phyloP scores from a whole-genome alignment of 2,888 invertebrate genomes.

The Cataglyphis altisquamis region DNA sequence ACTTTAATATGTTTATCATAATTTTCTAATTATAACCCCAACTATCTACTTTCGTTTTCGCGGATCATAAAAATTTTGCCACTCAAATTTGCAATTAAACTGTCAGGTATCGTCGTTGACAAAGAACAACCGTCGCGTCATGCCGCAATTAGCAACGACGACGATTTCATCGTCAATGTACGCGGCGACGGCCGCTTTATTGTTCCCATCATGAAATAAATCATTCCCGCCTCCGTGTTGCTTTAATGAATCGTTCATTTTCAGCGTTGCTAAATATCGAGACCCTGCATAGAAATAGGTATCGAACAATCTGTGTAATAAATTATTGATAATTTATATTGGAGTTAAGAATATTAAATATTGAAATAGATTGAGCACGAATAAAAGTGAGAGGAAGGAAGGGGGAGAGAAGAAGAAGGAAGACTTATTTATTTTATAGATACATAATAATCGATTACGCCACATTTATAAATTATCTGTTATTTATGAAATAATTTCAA shows the following conservation, averaged over 20 bases:
- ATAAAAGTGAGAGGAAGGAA: too few relatives aligned
- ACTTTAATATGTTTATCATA: not conserved
- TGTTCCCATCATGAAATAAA: slow-evolving; percentile 62
- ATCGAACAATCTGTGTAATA: not conserved
- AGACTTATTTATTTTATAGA: too few relatives aligned
- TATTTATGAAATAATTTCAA: not conserved
- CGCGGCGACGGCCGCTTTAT: slow-evolving; percentile 56
- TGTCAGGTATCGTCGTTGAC: slow-evolving; percentile 30
- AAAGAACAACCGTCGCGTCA: slow-evolving; percentile 40
- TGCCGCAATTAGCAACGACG: slow-evolving; percentile 61
- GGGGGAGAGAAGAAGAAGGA: not conserved
- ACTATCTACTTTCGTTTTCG: not conserved
- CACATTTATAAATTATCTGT: too few relatives aligned
- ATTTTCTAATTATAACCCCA: slow-evolving; percentile 32
- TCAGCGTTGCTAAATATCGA: slow-evolving; percentile 41
- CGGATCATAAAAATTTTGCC: not conserved
- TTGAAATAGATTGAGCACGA: not conserved
- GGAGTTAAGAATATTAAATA: not conserved
- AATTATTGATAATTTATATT: slow-evolving; percentile 18
- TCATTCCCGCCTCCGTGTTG: slow-evolving; percentile 48
- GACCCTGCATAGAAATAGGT: not conserved
- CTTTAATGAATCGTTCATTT: slow-evolving; percentile 58
- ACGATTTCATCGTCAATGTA: slow-evolving; percentile 56
- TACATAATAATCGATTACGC: too few relatives aligned
- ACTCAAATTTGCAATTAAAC: slow-evolving; percentile 50